These are phyloP conservation scores for Sinocyclocheilus grahami DNA, from an alignment of 2,113 vertebrate species.

Conservation along the genomic window DNA sequence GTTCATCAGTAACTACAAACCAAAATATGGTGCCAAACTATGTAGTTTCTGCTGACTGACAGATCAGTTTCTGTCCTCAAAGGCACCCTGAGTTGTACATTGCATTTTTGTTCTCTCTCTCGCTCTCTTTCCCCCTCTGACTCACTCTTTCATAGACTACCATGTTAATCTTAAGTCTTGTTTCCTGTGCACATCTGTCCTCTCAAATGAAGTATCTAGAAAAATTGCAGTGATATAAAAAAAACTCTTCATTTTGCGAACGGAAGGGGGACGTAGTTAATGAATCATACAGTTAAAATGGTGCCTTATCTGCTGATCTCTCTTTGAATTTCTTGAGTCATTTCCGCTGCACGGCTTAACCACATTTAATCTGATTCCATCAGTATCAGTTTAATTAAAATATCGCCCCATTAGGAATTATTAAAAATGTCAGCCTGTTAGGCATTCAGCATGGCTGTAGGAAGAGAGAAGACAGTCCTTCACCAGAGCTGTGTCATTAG, in stretches of 20 bases:
- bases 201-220: constrained; percentile 76
- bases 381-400: constrained; percentile 64
- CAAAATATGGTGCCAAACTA: too few species aligned
- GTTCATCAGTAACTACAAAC: too few species aligned
- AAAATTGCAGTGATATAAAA: constrained; percentile 76
- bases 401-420: constrained; percentile 56
- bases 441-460: constrained; percentile 35
- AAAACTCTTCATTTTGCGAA: constrained; percentile 69
- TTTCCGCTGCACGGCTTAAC: constrained; percentile 79
- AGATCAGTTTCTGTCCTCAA: constrained; percentile 85
- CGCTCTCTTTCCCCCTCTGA: constrained; percentile 11
- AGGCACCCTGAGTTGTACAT: constrained; percentile 99
- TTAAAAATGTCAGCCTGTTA: constrained; percentile 55
- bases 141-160: constrained; percentile 36
- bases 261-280: constrained; percentile 73
- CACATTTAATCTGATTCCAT: constrained; percentile 58
- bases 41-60: too few species aligned
- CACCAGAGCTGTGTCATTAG: constrained; percentile 39
- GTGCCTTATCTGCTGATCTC: constrained; percentile 60
- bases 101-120: constrained; percentile 57
- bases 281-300: constrained; percentile 66
- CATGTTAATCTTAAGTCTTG: constrained; percentile 75
- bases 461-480: constrained; percentile 29
- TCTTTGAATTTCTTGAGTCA: constrained; percentile 70
- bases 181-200: constrained; percentile 82